Conservation (phyloP, 2,113 vertebrate genomes). For the Asarcornis scutulata region DNA sequence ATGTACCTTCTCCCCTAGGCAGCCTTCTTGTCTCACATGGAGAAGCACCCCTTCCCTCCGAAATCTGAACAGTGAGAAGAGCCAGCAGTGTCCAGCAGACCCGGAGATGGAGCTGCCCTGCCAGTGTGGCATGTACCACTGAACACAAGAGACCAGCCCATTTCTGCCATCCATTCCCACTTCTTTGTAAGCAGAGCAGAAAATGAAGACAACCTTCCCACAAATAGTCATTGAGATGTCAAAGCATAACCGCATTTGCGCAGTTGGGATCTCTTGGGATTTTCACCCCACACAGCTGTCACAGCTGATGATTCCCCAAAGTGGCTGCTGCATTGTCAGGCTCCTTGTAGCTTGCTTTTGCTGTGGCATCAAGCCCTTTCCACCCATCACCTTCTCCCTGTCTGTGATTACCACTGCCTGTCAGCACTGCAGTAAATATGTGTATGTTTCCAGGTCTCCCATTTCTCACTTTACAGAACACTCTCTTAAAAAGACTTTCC, state of each 20-base stretch:
- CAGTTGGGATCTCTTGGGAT: neutral
- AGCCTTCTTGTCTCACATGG: neutral
- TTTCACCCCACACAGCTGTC: neutral
- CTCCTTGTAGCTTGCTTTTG: neutral
- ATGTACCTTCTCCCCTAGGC: neutral
- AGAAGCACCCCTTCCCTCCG: neutral
- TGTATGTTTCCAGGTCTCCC: neutral
- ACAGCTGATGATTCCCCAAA: neutral
- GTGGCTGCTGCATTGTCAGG: neutral
- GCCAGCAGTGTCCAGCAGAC: neutral
- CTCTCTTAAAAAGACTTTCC: neutral
- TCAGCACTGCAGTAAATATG: neutral
- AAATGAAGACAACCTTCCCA: constrained; percentile 24
- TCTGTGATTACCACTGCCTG: neutral
- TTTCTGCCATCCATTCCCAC: neutral
- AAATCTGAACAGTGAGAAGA: neutral
- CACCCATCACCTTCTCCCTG: neutral
- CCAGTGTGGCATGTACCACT: neutral
- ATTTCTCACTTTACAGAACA: neutral
- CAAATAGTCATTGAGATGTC: neutral
- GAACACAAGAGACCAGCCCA: neutral
- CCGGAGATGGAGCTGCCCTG: neutral
- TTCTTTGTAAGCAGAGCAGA: neutral
- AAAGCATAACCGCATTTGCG: neutral
- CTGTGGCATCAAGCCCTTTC: neutral